Evolutionary conservation across 2,113 vertebrate genomes (phyloP).

Genomic region (Callospermophilus lateralis): DNA sequence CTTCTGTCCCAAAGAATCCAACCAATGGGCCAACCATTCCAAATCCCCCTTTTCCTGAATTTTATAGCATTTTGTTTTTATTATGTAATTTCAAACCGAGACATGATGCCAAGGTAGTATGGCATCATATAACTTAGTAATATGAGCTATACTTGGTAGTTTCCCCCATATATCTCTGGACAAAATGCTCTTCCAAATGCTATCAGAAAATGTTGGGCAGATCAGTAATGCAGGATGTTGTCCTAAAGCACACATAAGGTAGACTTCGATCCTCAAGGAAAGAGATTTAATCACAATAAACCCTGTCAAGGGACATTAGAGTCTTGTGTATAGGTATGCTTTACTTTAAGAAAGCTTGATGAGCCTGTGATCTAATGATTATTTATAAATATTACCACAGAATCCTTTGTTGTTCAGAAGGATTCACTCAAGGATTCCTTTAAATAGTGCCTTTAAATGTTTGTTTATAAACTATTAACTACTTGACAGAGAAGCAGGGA

Average conservation of each 20-base stretch:
- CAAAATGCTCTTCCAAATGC: slow-evolving; percentile 47
- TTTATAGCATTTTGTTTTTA: slow-evolving; percentile 52
- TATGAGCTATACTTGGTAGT: not conserved
- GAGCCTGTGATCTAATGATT: slow-evolving; percentile 72
- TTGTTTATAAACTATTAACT: slow-evolving; percentile 84
- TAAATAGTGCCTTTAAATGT: slow-evolving; percentile 82
- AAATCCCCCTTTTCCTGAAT: slow-evolving; percentile 16
- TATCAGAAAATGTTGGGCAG: slow-evolving; percentile 30
- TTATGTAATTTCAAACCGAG: slow-evolving; percentile 41
- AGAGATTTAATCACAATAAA: slow-evolving; percentile 48
- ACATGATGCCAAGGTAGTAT: not conserved
- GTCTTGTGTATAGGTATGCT: slow-evolving; percentile 27
- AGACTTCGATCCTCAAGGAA: slow-evolving; percentile 28
- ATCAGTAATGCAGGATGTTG: slow-evolving; percentile 12
- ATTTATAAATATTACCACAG: slow-evolving; percentile 78
- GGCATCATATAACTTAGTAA: not conserved
- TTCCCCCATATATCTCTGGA: slow-evolving; percentile 33
- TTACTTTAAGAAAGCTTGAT: slow-evolving; percentile 66
- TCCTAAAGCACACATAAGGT: slow-evolving; percentile 28
- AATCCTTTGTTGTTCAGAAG: slow-evolving; percentile 79
- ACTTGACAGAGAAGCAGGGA: slow-evolving; percentile 83
- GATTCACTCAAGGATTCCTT: slow-evolving; percentile 78
- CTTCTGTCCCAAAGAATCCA: slow-evolving; percentile 25
- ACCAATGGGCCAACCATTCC: not conserved
- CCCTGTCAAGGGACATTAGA: slow-evolving; percentile 46